Percentiles rank a stretch among this genome's conserved stretches.
Conservation (phyloP, 2,113 vertebrate genomes). For the Apteryx mantelli region DNA sequence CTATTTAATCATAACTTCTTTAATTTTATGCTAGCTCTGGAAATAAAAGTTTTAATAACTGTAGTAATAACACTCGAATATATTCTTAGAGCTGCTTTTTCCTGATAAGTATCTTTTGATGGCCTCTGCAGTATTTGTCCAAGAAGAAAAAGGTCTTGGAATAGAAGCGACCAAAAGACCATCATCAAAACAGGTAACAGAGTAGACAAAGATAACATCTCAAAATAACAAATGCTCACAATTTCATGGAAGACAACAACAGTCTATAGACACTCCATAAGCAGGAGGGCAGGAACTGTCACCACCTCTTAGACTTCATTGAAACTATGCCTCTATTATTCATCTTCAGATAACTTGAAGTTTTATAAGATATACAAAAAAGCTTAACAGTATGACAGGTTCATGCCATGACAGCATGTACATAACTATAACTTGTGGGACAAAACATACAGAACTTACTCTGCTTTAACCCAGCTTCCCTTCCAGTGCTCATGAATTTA, state of each 20-base stretch:
- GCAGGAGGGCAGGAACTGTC: background rate
- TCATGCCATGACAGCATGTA: background rate
- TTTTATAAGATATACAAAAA: background rate
- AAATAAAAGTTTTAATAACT: background rate
- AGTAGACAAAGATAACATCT: background rate
- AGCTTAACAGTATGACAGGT: background rate
- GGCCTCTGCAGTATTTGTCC: background rate
- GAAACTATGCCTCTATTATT: background rate
- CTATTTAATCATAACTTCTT: background rate
- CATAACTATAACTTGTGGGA: background rate
- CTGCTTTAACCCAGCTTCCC: background rate
- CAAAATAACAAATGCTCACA: background rate
- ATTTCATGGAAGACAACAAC: background rate
- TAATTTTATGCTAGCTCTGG: background rate
- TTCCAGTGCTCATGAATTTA: background rate
- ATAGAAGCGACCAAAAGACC: background rate
- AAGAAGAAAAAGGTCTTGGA: background rate
- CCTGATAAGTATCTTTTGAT: background rate
- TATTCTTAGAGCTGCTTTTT: background rate
- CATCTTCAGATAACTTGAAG: background rate
- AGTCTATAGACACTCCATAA: background rate
- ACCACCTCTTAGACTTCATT: background rate
- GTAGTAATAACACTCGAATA: background rate
- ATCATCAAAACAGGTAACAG: background rate
- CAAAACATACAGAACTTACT: background rate